Evolutionary conservation across 2,113 vertebrate species (phyloP), one percentile per base, ranked within the genome.

Genomic region (Psammodynastes pulverulentus): DNA sequence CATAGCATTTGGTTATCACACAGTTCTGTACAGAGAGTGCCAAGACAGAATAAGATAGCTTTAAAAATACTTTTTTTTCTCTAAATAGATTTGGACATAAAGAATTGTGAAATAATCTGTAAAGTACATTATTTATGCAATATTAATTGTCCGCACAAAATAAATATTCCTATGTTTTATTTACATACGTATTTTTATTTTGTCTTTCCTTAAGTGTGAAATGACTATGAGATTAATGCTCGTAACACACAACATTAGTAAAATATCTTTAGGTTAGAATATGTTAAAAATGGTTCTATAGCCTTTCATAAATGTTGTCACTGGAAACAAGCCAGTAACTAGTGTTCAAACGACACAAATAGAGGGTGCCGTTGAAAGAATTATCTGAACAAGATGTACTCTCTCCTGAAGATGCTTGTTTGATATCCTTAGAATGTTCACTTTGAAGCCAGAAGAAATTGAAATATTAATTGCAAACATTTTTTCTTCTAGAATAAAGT

Each of bases 361-460:
- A 21, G 26, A 9, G 0, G 43, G 62, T 26, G 84, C 0, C 51
- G n/a, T n/a, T 4, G 1, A 9, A 92, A 84, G 23, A 0, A 45
- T 21, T 19, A 1, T 12, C 9, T 39, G 13, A 2, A 12, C 4
- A 29, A n/a, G 53, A 46, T 45, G 52, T 72, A 51, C 48, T 1
- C 24, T 49, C 0, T 5, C 0, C 0, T 21, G 49, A 91, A 91
- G 15, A 89, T 58, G 26, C 24, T 43, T 90, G 39, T 52, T 52
- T 45, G 34, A 79, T 88, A 45, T 49, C 48, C 58, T 88, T 79
- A 53, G 26, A 52, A 39, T 89, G 53, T 88, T 62, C n/a, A 85
- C 53, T 92, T 89, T 58, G 53, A 85, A 84, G 45, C 23, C 79
- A 89, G 8, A 92, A 92, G 29, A 85, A 89, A 49, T 39, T 49